A percentile compares a stretch with the other conserved stretches of the same genome.
Conservation (phyloP, 2,797 vertebrate species). For the Cetoscarus ocellatus region DNA sequence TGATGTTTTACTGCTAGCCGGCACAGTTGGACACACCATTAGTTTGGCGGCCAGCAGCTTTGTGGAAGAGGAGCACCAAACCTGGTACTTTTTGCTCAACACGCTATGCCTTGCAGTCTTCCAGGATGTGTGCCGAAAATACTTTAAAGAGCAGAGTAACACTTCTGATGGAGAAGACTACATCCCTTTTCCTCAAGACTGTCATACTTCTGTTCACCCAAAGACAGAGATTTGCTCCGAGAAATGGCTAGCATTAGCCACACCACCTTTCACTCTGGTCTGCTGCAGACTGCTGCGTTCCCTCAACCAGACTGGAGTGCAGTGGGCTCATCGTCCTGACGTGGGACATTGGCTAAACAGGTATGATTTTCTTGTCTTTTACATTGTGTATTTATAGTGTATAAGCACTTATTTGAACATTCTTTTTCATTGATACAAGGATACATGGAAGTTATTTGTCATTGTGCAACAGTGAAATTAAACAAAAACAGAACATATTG, state of each 20-base stretch:
- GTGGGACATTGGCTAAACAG: conserved; percentile 96
- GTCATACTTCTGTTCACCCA: conserved; percentile 29
- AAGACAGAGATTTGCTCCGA: conserved; percentile 69
- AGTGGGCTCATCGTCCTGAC: conserved; percentile 94
- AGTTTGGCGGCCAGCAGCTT: conserved; percentile 96
- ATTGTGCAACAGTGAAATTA: too few relatives aligned
- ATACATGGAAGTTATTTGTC: too few relatives aligned
- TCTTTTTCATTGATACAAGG: too few relatives aligned
- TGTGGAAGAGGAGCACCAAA: conserved; percentile 97
- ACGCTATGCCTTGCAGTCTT: conserved; percentile 92
- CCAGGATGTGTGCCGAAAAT: conserved; percentile 90
- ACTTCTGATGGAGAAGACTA: conserved; percentile 60
- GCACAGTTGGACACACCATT: conserved; percentile 90
- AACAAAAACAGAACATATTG: too few relatives aligned
- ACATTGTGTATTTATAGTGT: neutral
- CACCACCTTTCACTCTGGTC: conserved; percentile 88
- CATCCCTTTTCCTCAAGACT: conserved; percentile 67
- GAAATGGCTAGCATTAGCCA: conserved; percentile 90
- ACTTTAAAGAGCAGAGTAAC: conserved; percentile 77
- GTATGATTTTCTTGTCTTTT: conserved; percentile 77
- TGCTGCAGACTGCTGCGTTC: conserved; percentile 94
- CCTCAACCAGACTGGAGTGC: conserved; percentile 95
- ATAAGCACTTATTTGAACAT: neutral
- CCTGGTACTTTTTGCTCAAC: conserved; percentile 96
- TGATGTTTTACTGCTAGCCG: conserved; percentile 88